Evolutionary conservation across 2,797 vertebrate species (phyloP), one percentile per base, ranked within the genome.

Genomic region (Florisuga fusca): DNA sequence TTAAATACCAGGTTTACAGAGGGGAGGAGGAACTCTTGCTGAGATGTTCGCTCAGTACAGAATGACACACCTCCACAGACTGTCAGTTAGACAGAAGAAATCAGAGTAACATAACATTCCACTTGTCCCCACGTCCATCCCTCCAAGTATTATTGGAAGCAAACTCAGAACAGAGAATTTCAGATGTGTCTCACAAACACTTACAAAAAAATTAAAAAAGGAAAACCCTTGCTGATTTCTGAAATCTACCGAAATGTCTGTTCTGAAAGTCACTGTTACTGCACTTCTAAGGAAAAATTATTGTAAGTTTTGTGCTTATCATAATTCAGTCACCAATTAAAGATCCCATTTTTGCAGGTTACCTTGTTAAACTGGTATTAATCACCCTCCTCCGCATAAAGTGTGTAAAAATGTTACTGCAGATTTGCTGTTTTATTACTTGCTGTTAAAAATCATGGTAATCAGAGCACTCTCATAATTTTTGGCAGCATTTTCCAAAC

Each of bases 1-100:
- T 94, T 89, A 95, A 90, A 43, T 91, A 69, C 66, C 54, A 83
- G 83, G 58, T 90, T 89, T 86, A 62, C 41, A 55, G 63, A 51
- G 34, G 67, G 58, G 41, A 93, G 92, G 87, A 29, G 72, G 87
- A 89, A 64, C 23, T 54, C 94, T 90, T 87, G 84, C 94, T 87
- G 84, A 93, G 87, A 73, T 48, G 22, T 63, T 93, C 87, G n/a
- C 75, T 90, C 53, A 54, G 50, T 38, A 25, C 17, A 64, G 73
- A 94, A 82, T 36, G 72, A 61, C 61, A 72, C 2, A 1, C 33
- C 19, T 38, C 1, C 2, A 54, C 38, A 74, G 61, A 62, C 41
- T 89, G 63, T 38, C 77, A 55, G 46, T 71, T 55, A 92, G 2
- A 9, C 59, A 69, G 51, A 92, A 83, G 48, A 57, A 87, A 67